Evolutionary conservation across 2,888 invertebrate genomes (phyloP).

Genomic region (Andrena dorsata): DNA sequence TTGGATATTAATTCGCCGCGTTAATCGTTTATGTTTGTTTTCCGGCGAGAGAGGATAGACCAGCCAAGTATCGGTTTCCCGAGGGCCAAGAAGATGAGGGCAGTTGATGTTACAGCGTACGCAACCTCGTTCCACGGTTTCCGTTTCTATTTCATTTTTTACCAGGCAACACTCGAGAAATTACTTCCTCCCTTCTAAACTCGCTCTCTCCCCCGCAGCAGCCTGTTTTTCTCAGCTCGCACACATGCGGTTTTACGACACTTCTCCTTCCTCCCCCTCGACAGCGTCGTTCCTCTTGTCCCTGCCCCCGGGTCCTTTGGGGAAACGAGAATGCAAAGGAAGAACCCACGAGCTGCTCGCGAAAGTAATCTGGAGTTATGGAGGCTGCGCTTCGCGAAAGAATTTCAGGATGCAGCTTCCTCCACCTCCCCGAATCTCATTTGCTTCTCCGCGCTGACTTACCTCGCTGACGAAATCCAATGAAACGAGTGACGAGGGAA

Average conservation of each 20-base stretch:
- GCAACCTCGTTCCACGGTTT: background rate
- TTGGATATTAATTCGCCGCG: background rate
- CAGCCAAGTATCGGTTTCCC: background rate
- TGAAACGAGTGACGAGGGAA: background rate
- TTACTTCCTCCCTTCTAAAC: conserved; percentile 37
- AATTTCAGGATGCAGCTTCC: background rate
- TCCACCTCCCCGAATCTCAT: conserved; percentile 3
- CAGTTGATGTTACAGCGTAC: background rate
- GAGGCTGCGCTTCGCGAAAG: conserved; percentile 13
- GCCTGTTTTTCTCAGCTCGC: background rate
- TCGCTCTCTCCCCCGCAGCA: background rate
- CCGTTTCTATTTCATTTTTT: background rate
- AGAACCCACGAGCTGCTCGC: conserved; percentile 17
- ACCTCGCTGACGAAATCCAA: background rate
- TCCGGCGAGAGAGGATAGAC: background rate
- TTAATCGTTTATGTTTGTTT: background rate
- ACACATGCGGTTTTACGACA: background rate
- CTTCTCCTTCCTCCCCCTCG: background rate
- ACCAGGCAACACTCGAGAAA: conserved; percentile 24
- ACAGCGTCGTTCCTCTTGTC: conserved; percentile 9
- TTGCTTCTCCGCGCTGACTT: background rate
- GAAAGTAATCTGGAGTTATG: conserved; percentile 38
- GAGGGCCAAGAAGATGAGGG: background rate
- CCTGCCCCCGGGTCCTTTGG: conserved; percentile 12
- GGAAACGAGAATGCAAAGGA: conserved; percentile 35